These are phyloP conservation scores for Troilus luridus DNA, from an alignment of 2,888 invertebrate species.

Conservation along the genomic window DNA sequence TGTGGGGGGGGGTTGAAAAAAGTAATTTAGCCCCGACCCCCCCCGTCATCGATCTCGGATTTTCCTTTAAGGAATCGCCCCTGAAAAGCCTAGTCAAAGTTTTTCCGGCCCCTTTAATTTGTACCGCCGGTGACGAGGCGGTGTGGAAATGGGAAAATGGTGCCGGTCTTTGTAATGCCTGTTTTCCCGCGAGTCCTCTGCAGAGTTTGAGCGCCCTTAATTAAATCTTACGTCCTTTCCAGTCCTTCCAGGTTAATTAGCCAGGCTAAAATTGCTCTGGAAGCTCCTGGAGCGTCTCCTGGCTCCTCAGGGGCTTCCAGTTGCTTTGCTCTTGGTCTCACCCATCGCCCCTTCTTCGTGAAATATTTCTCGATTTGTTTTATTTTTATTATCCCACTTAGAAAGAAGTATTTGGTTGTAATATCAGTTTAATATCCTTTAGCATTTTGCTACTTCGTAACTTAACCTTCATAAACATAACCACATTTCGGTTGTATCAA, in stretches of 20 bases:
- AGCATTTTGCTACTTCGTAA: neutral
- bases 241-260: conserved; percentile 49
- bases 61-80: conserved; percentile 28
- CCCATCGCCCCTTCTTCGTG: neutral
- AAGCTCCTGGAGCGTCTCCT: neutral
- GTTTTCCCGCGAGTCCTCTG: conserved; percentile 36
- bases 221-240: conserved; percentile 49
- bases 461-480: too few relatives aligned
- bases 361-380: neutral
- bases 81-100: conserved; percentile 46
- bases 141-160: conserved; percentile 48
- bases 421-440: neutral
- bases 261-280: conserved; percentile 35
- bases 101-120: conserved; percentile 48
- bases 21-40: conserved; percentile 31
- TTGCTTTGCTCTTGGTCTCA: conserved; percentile 6
- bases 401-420: neutral
- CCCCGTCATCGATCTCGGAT: conserved; percentile 15
- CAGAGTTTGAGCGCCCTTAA: conserved; percentile 34
- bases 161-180: conserved; percentile 40
- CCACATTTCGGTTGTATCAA: too few relatives aligned
- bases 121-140: conserved; percentile 6
- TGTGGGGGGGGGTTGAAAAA: conserved; percentile 1
- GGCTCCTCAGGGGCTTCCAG: conserved; percentile 1
- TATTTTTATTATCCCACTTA: neutral